Evolutionary conservation across 2,888 invertebrate species (phyloP).

Genomic region (Apomyelois bistriatella): DNA sequence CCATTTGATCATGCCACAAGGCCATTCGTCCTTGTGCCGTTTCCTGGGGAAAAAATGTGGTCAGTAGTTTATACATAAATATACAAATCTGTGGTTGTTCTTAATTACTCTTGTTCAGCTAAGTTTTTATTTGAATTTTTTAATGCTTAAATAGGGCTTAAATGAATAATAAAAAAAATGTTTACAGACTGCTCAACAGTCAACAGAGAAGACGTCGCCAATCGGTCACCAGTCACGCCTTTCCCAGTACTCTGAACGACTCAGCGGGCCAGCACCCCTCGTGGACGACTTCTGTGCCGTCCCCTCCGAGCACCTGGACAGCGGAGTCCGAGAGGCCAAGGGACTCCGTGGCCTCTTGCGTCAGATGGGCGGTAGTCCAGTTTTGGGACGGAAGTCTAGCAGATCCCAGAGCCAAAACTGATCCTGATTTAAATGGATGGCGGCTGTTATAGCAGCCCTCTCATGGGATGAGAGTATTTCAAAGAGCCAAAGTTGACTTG

Average conservation of each 20-base stretch:
- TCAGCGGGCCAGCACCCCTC: constrained; percentile 85
- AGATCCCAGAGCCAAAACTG: constrained; percentile 73
- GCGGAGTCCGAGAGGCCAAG: constrained; percentile 82
- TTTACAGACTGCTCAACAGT: constrained; percentile 35
- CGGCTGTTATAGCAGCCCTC: too few relatives aligned
- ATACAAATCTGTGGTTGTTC: too few relatives aligned
- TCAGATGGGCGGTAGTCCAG: constrained; percentile 92
- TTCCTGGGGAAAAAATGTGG: too few relatives aligned
- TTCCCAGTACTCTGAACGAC: constrained; percentile 80
- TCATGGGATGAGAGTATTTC: too few relatives aligned
- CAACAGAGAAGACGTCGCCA: constrained; percentile 63
- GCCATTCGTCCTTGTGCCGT: too few relatives aligned
- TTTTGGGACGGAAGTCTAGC: constrained; percentile 85
- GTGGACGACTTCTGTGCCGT: constrained; percentile 96
- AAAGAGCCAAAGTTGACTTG: too few relatives aligned
- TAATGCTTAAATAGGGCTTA: too few relatives aligned
- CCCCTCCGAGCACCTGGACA: constrained; percentile 86
- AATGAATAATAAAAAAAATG: too few relatives aligned
- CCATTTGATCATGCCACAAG: too few relatives aligned
- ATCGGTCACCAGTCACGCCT: constrained; percentile 82
- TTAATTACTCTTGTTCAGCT: too few relatives aligned
- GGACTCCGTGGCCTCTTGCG: constrained; percentile 88
- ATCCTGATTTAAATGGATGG: constrained; percentile 14
- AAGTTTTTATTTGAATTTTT: too few relatives aligned
- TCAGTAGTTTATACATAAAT: too few relatives aligned